Base-by-base conservation (phyloP, 2,888 invertebrate species). In the Amblyjoppa fuscipennis region DNA sequence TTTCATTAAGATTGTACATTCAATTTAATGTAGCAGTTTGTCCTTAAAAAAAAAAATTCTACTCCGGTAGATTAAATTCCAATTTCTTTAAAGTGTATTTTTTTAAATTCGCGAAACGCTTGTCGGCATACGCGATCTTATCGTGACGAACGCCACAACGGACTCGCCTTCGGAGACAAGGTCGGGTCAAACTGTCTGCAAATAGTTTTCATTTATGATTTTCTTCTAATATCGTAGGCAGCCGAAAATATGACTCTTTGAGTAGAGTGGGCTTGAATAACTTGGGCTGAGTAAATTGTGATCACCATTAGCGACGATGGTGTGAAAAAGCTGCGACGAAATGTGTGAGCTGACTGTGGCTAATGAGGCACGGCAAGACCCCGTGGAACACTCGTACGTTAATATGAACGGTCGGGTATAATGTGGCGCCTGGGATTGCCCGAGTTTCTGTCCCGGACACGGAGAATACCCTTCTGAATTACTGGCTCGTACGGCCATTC, bases 361-460 rank as follows among this genome's bases (percentile, higher is more conserved):
- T 73, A 84, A 80, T 59, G 79, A 84, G 76, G 71, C 38, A 20
- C 64, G 75, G 49, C 71, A 84, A 80, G 71, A 76, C 76, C 53
- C 64, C 74, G 31, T 75, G 51, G 49, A 82, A 64, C 31, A 28
- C 53, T 53, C 77, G 45, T 31, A 45, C 49, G 77, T 77, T 73
- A 68, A 77, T 77, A 25, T 49, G 68, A 34, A n/a, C 83, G 28
- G 56, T 6, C 68, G 31, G 34, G 41, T 64, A 68, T 61, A 31
- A 56, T 59, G 64, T 59, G 13, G 6, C 51, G 56, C 25, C 20
- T 25, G 34, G 20, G 61, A 79, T 79, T 64, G 61, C n/a, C 49
- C 34, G 13, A 34, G 51, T 38, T 64, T 51, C 38, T 41, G n/a
- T 38, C 25, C 16, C 64, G 20, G 51, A 64, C 64, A 38, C 41